A percentile compares a stretch with the other conserved stretches of the same genome.
phyloP scores from a whole-genome alignment of 2,888 invertebrate genomes.

The Acrobasis suavella region DNA sequence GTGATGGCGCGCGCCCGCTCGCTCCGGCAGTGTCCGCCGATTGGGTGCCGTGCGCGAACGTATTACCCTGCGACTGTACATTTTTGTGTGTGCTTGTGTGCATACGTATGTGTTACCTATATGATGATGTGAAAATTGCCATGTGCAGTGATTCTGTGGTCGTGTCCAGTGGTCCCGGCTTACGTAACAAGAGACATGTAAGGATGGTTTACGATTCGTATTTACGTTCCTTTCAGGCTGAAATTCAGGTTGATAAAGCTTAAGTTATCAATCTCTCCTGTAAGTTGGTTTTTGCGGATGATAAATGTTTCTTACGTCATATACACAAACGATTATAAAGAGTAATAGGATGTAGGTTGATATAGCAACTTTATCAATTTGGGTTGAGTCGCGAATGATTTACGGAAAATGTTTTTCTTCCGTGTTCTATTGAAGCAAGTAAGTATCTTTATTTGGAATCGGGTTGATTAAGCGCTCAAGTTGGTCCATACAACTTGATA shows the following conservation, averaged over 20 bases:
- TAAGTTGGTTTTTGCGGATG: neutral
- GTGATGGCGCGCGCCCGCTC: conserved; percentile 16
- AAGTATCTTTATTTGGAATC: neutral
- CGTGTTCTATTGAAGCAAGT: neutral
- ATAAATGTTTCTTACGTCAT: neutral
- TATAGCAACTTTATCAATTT: neutral
- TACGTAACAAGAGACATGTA: conserved; percentile 17
- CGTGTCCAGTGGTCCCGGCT: conserved; percentile 5
- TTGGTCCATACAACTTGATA: neutral
- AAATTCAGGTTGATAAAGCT: neutral
- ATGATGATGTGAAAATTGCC: conserved; percentile 50
- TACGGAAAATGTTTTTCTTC: neutral
- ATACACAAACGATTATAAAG: neutral
- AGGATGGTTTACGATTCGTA: neutral
- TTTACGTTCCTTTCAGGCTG: neutral
- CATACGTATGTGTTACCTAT: conserved; percentile 18
- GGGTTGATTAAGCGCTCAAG: neutral
- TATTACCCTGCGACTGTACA: neutral
- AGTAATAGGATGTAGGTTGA: neutral
- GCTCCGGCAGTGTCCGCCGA: conserved; percentile 18
- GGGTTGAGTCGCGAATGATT: neutral
- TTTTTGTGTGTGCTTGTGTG: conserved; percentile 11
- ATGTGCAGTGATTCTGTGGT: conserved; percentile 39
- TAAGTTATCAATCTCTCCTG: neutral
- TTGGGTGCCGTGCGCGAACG: conserved; percentile 6